Evolutionary conservation across 2,888 invertebrate species (phyloP).

Genomic region (Marronus borbonicus): DNA sequence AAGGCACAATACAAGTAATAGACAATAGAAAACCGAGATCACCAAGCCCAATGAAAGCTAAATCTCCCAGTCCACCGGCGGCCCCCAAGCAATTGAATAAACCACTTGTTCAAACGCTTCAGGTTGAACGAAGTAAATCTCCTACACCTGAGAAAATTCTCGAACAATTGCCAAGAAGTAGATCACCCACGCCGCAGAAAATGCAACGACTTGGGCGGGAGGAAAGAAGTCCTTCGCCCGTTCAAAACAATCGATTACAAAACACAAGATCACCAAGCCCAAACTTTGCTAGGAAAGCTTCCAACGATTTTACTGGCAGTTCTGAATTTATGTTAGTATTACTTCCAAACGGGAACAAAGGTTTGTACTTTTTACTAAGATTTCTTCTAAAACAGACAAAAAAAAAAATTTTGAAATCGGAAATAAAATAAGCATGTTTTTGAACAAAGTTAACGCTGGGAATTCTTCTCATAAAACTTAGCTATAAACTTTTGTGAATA

Average conservation of each 20-base stretch:
- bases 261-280: slow-evolving; percentile 56
- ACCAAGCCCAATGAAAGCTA: slow-evolving; percentile 47
- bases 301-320: slow-evolving; percentile 75
- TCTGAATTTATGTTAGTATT: slow-evolving; percentile 89
- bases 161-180: slow-evolving; percentile 52
- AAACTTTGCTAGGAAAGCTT: slow-evolving; percentile 52
- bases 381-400: no score
- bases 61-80: slow-evolving; percentile 51
- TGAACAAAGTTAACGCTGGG: no score
- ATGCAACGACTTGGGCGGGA: slow-evolving; percentile 10
- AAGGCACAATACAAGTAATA: slow-evolving; percentile 51
- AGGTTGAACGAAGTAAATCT: slow-evolving; percentile 46
- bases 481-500: no score
- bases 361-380: slow-evolving; percentile 56
- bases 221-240: slow-evolving; percentile 8
- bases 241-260: slow-evolving; percentile 43
- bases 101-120: not conserved
- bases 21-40: slow-evolving; percentile 49
- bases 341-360: slow-evolving; percentile 66
- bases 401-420: no score
- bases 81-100: not conserved
- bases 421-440: no score
- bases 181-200: slow-evolving; percentile 59
- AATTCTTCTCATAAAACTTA: no score
- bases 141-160: slow-evolving; percentile 45